phyloP scores from a whole-genome alignment of 2,888 invertebrate species.

The Ceriagrion tenellum region DNA sequence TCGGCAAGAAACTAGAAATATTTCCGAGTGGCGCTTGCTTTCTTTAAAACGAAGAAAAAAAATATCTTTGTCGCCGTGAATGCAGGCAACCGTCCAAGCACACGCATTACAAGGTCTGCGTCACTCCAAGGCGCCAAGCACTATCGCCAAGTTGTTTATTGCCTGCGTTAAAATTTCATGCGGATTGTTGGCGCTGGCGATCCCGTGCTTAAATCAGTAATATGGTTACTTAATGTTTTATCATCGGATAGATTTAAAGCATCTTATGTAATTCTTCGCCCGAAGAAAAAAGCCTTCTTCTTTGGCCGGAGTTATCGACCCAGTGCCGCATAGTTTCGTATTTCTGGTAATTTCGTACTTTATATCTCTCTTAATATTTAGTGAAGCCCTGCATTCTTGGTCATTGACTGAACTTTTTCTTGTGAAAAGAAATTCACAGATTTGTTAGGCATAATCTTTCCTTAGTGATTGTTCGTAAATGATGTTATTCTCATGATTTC shows the following conservation, averaged over 20 bases:
- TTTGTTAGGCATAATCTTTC: too few species aligned
- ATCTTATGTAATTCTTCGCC: not conserved
- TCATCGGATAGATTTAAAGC: not conserved
- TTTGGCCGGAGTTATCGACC: not conserved
- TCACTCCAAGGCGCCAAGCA: constrained; percentile 18
- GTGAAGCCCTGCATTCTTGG: too few species aligned
- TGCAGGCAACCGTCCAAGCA: constrained; percentile 39
- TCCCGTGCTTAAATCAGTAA: not conserved
- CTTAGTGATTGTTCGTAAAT: too few species aligned
- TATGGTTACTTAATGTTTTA: not conserved
- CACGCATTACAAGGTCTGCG: not conserved
- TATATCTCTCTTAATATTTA: too few species aligned
- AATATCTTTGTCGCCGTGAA: constrained; percentile 26
- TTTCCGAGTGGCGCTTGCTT: not conserved
- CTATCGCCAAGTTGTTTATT: not conserved
- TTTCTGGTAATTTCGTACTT: too few species aligned
- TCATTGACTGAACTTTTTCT: too few species aligned
- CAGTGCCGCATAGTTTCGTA: too few species aligned
- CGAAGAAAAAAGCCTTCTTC: not conserved
- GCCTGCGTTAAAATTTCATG: not conserved
- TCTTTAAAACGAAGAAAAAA: not conserved
- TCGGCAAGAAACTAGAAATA: not conserved
- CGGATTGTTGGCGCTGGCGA: not conserved
- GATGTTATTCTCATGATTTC: too few species aligned
- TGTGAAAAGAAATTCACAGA: too few species aligned